These are phyloP conservation scores for Coptodon rendalli DNA, from an alignment of 2,113 vertebrate species.

Conservation along the genomic window DNA sequence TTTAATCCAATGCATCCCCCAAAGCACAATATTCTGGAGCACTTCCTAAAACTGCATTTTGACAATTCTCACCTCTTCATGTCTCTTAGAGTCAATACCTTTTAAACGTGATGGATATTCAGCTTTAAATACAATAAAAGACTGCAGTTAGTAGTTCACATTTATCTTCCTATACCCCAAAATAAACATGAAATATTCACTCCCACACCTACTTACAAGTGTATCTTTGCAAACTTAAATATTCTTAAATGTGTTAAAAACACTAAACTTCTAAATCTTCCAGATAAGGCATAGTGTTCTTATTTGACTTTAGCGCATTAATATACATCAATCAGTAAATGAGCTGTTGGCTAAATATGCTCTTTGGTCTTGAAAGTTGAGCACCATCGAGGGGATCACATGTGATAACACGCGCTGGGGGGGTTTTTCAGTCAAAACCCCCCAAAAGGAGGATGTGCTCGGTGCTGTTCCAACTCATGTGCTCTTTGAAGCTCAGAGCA, in stretches of 20 bases:
- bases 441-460: neutral
- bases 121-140: neutral
- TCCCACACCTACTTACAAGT: neutral
- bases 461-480: neutral
- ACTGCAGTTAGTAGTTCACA: neutral
- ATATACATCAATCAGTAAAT: neutral
- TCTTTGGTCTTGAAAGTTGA: neutral
- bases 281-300: neutral
- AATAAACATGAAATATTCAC: neutral
- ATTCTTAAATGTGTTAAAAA: neutral
- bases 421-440: neutral
- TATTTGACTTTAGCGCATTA: neutral
- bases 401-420: neutral
- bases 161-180: neutral
- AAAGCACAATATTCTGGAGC: neutral
- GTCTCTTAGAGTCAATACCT: neutral
- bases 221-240: neutral
- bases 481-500: constrained; percentile 25
- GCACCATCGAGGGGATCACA: neutral
- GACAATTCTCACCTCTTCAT: neutral
- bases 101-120: neutral
- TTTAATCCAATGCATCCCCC: neutral
- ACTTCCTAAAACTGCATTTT: neutral
- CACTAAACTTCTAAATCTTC: neutral
- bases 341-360: neutral